A percentile compares a stretch with the other conserved stretches of the same genome.
phyloP scores from a whole-genome alignment of 2,797 vertebrate species.

The Poeciliopsis infans region DNA sequence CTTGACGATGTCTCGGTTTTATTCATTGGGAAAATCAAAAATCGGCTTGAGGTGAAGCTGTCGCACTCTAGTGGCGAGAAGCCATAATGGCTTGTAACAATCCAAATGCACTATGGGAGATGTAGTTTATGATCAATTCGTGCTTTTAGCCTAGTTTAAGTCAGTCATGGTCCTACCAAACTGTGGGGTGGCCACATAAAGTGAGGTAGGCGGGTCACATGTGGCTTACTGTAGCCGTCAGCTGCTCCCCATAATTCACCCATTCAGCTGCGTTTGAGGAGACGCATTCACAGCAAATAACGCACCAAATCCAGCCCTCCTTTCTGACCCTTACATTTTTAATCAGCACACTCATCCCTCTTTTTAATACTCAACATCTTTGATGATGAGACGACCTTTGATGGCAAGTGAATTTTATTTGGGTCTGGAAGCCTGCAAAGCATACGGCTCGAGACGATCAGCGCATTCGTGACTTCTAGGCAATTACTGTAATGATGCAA shows the following conservation, averaged over 20 bases:
- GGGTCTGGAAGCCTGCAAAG: constrained; percentile 74
- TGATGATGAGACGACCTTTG: constrained; percentile 76
- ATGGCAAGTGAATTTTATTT: constrained; percentile 76
- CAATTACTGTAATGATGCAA: constrained; percentile 75
- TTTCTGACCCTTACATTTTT: constrained; percentile 72
- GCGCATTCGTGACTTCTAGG: constrained; percentile 70
- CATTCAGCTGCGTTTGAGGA: constrained; percentile 31
- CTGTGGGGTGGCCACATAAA: no score
- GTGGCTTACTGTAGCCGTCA: constrained; percentile 15
- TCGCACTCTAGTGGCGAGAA: background rate
- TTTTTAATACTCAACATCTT: constrained; percentile 69
- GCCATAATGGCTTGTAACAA: background rate
- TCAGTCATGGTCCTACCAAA: no score
- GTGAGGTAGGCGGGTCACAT: no score
- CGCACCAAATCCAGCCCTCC: constrained; percentile 46
- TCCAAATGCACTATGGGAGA: background rate
- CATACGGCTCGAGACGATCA: constrained; percentile 67
- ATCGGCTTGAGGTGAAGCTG: background rate
- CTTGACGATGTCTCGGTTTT: background rate
- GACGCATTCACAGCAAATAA: constrained; percentile 22
- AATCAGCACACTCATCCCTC: constrained; percentile 75
- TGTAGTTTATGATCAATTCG: background rate
- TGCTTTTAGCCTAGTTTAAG: background rate
- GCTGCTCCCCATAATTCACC: constrained; percentile 22
- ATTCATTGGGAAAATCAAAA: background rate